Conservation (phyloP, 1,140 invertebrate genomes). For the Lepidurus couesii region DNA sequence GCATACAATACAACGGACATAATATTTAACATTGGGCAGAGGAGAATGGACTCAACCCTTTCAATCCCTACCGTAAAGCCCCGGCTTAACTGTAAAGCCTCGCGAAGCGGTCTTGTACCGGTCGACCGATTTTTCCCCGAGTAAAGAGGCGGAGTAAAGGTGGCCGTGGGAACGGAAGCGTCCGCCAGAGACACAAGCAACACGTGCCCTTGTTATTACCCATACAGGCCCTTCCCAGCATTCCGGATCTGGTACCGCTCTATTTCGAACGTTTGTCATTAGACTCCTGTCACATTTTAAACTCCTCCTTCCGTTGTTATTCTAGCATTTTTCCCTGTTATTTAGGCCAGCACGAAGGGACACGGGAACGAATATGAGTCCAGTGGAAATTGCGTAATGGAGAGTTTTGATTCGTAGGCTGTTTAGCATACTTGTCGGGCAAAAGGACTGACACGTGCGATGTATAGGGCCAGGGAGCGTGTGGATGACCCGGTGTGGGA, state of each 20-base stretch:
- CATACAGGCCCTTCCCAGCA: neutral
- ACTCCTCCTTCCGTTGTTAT: neutral
- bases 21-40: neutral
- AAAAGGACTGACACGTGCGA: neutral
- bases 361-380: neutral
- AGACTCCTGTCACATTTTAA: neutral
- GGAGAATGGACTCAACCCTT: neutral
- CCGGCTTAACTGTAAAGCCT: neutral
- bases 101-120: neutral
- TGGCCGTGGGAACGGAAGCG: conserved; percentile 15
- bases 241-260: neutral
- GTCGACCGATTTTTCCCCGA: neutral
- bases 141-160: neutral
- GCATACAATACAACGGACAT: too few species aligned
- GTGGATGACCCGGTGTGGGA: neutral
- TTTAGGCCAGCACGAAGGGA: neutral
- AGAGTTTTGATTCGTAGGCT: neutral
- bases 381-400: neutral
- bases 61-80: neutral
- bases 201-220: conserved; percentile 8
- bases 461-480: neutral
- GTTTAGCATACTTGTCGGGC: neutral
- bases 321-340: neutral
- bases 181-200: neutral
- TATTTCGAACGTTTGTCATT: neutral